phyloP scores from a whole-genome alignment of 2,797 vertebrate species.

The Dryobates pubescens region DNA sequence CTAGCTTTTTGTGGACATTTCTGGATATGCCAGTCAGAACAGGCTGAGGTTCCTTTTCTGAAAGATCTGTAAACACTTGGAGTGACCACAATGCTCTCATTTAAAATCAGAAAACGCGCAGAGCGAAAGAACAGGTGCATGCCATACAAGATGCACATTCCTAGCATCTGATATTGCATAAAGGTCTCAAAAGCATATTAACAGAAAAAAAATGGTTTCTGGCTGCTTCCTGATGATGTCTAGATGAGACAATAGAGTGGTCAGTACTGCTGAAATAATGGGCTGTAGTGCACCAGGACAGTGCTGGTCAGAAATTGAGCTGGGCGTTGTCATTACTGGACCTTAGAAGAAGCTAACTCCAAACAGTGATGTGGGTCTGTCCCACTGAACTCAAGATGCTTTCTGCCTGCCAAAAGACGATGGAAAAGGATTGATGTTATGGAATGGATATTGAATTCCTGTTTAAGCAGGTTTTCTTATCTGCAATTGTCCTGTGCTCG shows the following conservation, averaged over 20 bases:
- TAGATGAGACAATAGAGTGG: neutral
- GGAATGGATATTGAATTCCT: neutral
- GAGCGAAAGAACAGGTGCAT: neutral
- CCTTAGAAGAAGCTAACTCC: neutral
- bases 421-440: neutral
- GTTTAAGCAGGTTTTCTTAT: neutral
- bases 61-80: neutral
- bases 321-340: neutral
- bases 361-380: neutral
- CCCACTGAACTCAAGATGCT: neutral
- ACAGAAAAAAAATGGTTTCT: neutral
- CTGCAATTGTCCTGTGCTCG: neutral
- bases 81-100: neutral
- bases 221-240: neutral
- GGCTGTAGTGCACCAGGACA: neutral
- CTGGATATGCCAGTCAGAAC: neutral
- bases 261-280: neutral
- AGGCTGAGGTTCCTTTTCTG: neutral
- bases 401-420: neutral
- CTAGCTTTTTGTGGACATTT: neutral
- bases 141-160: neutral
- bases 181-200: neutral
- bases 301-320: neutral
- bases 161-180: neutral
- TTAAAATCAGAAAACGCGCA: neutral